Evolutionary conservation across 2,797 vertebrate genomes (phyloP).

Genomic region (Oreochromis mossambicus): DNA sequence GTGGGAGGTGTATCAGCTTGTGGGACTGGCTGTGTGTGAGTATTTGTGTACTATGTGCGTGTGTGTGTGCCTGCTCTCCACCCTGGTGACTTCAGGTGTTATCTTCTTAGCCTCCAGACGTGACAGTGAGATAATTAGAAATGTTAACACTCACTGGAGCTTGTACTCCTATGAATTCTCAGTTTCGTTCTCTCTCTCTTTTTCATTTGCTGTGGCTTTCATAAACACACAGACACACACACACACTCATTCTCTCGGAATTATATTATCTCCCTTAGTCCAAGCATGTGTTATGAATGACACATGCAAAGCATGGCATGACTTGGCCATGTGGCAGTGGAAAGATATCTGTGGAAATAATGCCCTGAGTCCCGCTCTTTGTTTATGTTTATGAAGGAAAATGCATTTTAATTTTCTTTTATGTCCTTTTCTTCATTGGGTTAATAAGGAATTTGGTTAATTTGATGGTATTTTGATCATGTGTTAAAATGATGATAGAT

Average conservation of each 20-base stretch:
- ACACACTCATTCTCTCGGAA: not conserved
- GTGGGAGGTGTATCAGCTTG: slow-evolving; percentile 13
- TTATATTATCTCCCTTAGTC: slow-evolving; percentile 33
- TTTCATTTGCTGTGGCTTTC: slow-evolving; percentile 24
- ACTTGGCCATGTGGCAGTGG: slow-evolving; percentile 33
- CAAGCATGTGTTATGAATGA: slow-evolving; percentile 45
- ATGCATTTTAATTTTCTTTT: not conserved
- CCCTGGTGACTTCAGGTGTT: slow-evolving; percentile 62
- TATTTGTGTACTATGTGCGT: not conserved
- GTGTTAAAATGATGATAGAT: not conserved
- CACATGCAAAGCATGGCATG: slow-evolving; percentile 40
- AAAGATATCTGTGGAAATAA: slow-evolving; percentile 39
- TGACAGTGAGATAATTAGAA: slow-evolving; percentile 72
- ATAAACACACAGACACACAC: slow-evolving; percentile 1
- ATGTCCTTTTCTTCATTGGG: not conserved
- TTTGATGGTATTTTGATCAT: not conserved
- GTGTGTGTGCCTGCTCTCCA: slow-evolving; percentile 12
- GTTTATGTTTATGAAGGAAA: not conserved
- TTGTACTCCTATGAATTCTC: slow-evolving; percentile 50
- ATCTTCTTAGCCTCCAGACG: slow-evolving; percentile 61
- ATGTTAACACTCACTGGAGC: slow-evolving; percentile 66
- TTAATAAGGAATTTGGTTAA: not conserved
- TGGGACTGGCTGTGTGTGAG: slow-evolving; percentile 5
- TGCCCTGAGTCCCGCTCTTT: not conserved
- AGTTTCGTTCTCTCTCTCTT: slow-evolving; percentile 9